Conservation (phyloP, 2,113 vertebrate species). For the Burhinus oedicnemus region DNA sequence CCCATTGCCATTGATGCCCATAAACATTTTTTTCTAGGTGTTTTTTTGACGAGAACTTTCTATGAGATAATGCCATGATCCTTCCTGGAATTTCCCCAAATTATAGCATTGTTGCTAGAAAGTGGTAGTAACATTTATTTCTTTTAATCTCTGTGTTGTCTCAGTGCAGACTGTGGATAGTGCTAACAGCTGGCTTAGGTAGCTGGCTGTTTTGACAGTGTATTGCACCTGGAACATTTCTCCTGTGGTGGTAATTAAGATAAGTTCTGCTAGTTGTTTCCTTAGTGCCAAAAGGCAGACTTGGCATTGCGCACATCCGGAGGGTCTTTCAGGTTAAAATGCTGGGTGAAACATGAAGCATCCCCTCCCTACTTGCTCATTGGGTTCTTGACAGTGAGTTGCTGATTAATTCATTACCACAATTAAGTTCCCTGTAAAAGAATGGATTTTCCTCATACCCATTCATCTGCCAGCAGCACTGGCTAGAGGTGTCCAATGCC, state of each 20-base stretch:
- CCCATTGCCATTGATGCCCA: background rate
- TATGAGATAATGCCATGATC: background rate
- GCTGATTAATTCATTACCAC: background rate
- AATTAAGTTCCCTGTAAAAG: background rate
- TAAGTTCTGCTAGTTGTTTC: background rate
- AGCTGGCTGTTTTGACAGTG: background rate
- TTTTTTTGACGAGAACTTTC: background rate
- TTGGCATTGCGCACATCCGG: background rate
- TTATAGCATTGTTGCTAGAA: background rate
- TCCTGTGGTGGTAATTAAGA: background rate
- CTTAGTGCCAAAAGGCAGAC: background rate
- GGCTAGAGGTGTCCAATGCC: background rate
- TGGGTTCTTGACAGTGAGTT: background rate
- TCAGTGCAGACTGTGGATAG: background rate
- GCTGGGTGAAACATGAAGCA: background rate
- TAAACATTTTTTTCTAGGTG: background rate
- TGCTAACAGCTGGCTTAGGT: background rate
- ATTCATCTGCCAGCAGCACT: background rate
- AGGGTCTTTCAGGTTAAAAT: background rate
- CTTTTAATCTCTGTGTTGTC: background rate
- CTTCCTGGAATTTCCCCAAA: background rate
- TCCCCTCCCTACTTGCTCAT: background rate
- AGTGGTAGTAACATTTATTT: background rate
- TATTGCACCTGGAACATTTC: background rate
- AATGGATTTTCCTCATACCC: background rate